A percentile compares a stretch with the other conserved stretches of the same genome.
Evolutionary conservation across 2,797 vertebrate genomes (phyloP).

Genomic region (Chromobotia macracanthus): DNA sequence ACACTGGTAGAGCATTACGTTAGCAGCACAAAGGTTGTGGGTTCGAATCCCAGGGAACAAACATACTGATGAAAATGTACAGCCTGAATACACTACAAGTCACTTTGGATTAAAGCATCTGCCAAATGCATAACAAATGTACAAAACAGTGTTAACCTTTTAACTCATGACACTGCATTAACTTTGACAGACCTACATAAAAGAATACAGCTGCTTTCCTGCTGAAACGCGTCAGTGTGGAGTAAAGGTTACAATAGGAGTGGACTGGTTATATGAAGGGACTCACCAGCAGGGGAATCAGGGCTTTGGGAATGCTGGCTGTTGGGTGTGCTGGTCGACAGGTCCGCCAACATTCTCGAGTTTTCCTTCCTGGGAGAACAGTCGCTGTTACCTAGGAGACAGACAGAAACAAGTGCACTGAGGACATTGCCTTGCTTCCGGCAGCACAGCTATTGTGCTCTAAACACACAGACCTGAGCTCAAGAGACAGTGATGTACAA

Average conservation of each 20-base stretch:
- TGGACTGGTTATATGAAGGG: not conserved
- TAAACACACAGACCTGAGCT: conserved; percentile 40
- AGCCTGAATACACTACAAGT: too few relatives aligned
- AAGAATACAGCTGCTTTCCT: too few relatives aligned
- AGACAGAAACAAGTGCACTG: conserved; percentile 66
- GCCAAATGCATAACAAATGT: too few relatives aligned
- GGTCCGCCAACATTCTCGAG: conserved; percentile 87
- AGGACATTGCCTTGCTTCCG: conserved; percentile 54
- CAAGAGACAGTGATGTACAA: conserved; percentile 10
- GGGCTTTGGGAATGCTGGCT: conserved; percentile 88
- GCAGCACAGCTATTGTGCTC: conserved; percentile 27
- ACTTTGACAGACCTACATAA: not conserved
- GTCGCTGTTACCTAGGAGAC: conserved; percentile 88
- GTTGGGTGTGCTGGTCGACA: conserved; percentile 89
- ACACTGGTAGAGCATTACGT: too few relatives aligned
- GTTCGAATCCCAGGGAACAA: too few relatives aligned
- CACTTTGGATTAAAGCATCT: too few relatives aligned
- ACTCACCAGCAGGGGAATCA: conserved; percentile 77
- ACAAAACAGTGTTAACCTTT: too few relatives aligned
- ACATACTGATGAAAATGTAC: too few relatives aligned
- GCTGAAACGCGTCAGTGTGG: too few relatives aligned
- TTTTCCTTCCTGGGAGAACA: conserved; percentile 93
- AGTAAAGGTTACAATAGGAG: not conserved
- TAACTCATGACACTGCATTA: not conserved
- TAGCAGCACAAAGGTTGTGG: too few relatives aligned